Evolutionary conservation across 2,113 vertebrate genomes (phyloP).

Genomic region (Triplophysa siluroides): DNA sequence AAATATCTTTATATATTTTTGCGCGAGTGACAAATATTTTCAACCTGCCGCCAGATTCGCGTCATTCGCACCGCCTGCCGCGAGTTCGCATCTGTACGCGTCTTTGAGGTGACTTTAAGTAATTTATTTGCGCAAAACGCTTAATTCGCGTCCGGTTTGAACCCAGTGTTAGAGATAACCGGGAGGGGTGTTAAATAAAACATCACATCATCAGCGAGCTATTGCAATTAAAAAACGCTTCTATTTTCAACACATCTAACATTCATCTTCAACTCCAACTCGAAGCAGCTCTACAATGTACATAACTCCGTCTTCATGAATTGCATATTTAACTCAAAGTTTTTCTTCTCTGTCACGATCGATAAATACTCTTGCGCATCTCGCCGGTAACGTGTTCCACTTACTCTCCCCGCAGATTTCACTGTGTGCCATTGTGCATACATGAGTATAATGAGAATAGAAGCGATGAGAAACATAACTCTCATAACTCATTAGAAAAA

Average conservation of each 20-base stretch:
- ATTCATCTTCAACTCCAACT: background rate
- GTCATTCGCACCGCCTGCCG: too few relatives aligned
- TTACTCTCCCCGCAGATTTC: slow-evolving; percentile 14
- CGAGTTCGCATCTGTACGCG: too few relatives aligned
- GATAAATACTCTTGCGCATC: background rate
- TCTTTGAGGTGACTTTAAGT: too few relatives aligned
- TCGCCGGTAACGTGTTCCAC: slow-evolving; percentile 1
- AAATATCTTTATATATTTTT: too few relatives aligned
- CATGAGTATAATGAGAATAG: slow-evolving; percentile 17
- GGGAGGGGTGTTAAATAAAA: too few relatives aligned
- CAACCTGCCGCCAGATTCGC: too few relatives aligned
- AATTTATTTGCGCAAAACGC: too few relatives aligned
- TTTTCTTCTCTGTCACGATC: background rate
- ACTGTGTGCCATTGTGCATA: background rate
- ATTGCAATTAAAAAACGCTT: background rate
- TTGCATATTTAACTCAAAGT: slow-evolving; percentile 1
- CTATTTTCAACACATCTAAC: background rate
- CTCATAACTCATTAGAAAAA: slow-evolving; percentile 37
- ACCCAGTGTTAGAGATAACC: background rate
- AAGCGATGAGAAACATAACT: background rate
- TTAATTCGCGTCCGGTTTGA: too few relatives aligned
- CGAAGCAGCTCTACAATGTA: slow-evolving; percentile 7
- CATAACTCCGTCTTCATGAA: background rate
- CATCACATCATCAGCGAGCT: background rate
- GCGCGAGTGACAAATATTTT: too few relatives aligned